Evolutionary conservation across 2,888 invertebrate species (phyloP).

Genomic region (Tachina fera): DNA sequence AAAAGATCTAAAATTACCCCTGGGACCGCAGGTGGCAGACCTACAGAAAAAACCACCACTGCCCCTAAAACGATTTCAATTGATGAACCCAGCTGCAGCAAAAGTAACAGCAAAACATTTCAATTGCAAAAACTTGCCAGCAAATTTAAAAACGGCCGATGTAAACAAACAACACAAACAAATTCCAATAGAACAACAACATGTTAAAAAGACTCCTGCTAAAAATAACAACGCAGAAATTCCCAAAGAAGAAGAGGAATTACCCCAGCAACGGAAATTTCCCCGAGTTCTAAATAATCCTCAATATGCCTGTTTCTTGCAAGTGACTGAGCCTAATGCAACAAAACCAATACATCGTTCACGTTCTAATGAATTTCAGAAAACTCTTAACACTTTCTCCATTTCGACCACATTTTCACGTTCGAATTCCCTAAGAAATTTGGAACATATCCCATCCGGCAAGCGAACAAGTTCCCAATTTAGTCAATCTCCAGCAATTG

Average conservation of each 20-base stretch:
- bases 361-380: slow-evolving; percentile 74
- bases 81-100: slow-evolving; percentile 43
- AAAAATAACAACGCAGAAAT: neutral
- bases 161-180: slow-evolving; percentile 3
- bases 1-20: slow-evolving; percentile 59
- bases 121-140: slow-evolving; percentile 33
- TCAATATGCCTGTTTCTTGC: slow-evolving; percentile 80
- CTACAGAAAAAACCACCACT: slow-evolving; percentile 65
- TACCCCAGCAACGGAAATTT: slow-evolving; percentile 70
- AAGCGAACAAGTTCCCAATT: slow-evolving; percentile 26
- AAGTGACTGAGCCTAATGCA: neutral
- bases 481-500: slow-evolving; percentile 25
- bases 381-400: slow-evolving; percentile 25
- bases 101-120: slow-evolving; percentile 3
- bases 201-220: neutral
- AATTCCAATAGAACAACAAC: slow-evolving; percentile 14
- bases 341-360: slow-evolving; percentile 68
- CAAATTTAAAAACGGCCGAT: slow-evolving; percentile 15
- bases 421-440: slow-evolving; percentile 66
- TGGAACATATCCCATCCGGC: slow-evolving; percentile 42
- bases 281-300: slow-evolving; percentile 79
- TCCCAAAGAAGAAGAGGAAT: too few relatives aligned
- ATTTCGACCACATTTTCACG: slow-evolving; percentile 47
- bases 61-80: slow-evolving; percentile 57
- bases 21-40: slow-evolving; percentile 32